Percentiles rank a stretch among this genome's conserved stretches.
Evolutionary conservation across 2,797 vertebrate species (phyloP).

Genomic region (Syngnathus rostellatus): DNA sequence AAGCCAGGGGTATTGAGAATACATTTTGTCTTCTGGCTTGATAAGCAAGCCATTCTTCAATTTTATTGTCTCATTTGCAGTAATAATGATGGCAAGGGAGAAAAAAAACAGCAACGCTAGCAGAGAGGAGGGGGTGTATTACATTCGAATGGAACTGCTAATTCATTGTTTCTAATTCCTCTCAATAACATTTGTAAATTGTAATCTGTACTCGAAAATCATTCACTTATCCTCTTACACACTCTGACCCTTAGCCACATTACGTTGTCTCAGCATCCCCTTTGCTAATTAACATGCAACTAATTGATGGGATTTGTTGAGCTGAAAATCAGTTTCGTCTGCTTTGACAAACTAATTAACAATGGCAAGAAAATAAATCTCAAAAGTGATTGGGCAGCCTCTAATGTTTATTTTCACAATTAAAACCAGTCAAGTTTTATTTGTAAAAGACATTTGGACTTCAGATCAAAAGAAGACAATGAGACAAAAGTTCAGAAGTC

Average conservation of each 20-base stretch:
- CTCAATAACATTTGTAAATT: slow-evolving; percentile 36
- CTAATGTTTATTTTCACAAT: background rate
- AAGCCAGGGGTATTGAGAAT: slow-evolving; percentile 47
- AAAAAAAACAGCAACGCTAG: slow-evolving; percentile 37
- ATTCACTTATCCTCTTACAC: slow-evolving; percentile 38
- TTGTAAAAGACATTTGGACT: background rate
- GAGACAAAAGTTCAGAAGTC: too few relatives aligned
- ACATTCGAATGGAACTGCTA: slow-evolving; percentile 34
- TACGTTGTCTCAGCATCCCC: slow-evolving; percentile 40
- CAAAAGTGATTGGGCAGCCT: background rate
- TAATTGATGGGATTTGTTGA: background rate
- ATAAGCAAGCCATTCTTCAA: slow-evolving; percentile 60
- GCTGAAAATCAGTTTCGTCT: background rate
- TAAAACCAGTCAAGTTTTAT: background rate
- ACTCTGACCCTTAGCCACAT: slow-evolving; percentile 18
- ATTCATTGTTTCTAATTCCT: slow-evolving; percentile 46
- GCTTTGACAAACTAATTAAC: background rate
- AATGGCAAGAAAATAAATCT: background rate
- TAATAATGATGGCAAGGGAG: slow-evolving; percentile 24
- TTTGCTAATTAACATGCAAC: slow-evolving; percentile 47
- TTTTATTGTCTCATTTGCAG: slow-evolving; percentile 50
- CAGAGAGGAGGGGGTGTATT: slow-evolving; percentile 38
- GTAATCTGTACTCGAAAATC: slow-evolving; percentile 38
- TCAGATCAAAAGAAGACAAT: background rate
- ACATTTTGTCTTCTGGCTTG: slow-evolving; percentile 51